Percentiles rank a stretch among this genome's conserved stretches.
Conservation (phyloP, 2,113 vertebrate species). For the Emberiza fucata region DNA sequence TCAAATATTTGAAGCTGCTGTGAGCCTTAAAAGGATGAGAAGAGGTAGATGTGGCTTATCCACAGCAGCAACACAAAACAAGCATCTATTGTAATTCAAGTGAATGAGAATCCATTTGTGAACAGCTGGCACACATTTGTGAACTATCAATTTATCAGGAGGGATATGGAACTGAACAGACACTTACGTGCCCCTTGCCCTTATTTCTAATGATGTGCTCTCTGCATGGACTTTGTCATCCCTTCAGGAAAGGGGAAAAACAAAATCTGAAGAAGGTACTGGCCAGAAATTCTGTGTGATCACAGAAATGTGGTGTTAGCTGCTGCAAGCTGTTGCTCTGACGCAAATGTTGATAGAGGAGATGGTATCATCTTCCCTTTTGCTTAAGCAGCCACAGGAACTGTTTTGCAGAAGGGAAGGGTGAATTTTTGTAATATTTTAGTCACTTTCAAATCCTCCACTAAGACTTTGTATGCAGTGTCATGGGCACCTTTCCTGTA, state of each 20-base stretch:
- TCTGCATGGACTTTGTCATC: not conserved
- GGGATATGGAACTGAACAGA: not conserved
- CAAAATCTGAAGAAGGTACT: not conserved
- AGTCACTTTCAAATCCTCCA: not conserved
- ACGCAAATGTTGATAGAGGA: not conserved
- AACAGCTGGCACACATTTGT: not conserved
- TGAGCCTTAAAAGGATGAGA: not conserved
- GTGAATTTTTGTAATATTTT: not conserved
- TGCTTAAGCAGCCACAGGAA: not conserved
- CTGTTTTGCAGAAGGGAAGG: not conserved
- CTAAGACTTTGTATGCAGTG: not conserved
- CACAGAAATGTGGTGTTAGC: not conserved
- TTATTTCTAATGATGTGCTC: not conserved
- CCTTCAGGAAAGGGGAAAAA: not conserved
- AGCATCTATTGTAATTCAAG: not conserved
- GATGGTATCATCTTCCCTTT: not conserved
- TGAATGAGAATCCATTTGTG: not conserved
- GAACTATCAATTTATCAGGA: not conserved
- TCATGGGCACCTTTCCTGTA: not conserved
- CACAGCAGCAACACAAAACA: not conserved
- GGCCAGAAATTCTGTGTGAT: not conserved
- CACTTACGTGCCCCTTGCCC: not conserved
- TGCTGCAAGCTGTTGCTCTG: constrained; percentile 9
- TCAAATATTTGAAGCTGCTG: not conserved
- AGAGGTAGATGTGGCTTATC: not conserved